Conservation (phyloP, 2,797 vertebrate species). For the Petrocephalus sullivani region DNA sequence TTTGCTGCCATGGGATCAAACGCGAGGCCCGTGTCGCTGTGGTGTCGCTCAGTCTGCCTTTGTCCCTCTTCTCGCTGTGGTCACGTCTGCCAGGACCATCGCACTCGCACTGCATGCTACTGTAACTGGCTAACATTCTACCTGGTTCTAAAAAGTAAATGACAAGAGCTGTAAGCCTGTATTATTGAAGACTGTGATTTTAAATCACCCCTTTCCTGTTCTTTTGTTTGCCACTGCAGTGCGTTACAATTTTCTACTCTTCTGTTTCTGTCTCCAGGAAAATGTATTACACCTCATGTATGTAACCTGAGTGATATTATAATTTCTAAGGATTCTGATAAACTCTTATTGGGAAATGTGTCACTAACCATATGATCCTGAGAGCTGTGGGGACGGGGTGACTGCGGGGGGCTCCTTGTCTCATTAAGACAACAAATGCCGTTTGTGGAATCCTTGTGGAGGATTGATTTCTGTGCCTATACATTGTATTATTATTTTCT, state of each 20-base stretch:
- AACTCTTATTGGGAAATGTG: constrained; percentile 2
- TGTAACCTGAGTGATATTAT: constrained; percentile 17
- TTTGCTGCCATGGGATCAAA: constrained; percentile 42
- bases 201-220: background rate
- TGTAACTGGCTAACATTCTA: background rate
- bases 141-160: background rate
- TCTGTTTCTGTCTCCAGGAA: background rate
- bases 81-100: constrained; percentile 19
- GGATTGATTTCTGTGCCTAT: background rate
- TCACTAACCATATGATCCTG: background rate
- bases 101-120: background rate
- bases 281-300: constrained; percentile 22
- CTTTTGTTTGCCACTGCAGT: background rate
- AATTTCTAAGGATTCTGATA: constrained; percentile 26
- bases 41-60: constrained; percentile 30
- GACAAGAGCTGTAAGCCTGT: background rate
- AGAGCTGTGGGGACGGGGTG: background rate
- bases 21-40: constrained; percentile 36
- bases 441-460: background rate
- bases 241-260: background rate
- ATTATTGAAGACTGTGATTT: constrained; percentile 6
- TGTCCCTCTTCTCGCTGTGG: constrained; percentile 21
- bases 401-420: background rate
- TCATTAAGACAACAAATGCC: constrained; percentile 19
- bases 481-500: background rate